These are phyloP conservation scores for Sericinus montela DNA, from an alignment of 2,888 invertebrate species.

Conservation along the genomic window DNA sequence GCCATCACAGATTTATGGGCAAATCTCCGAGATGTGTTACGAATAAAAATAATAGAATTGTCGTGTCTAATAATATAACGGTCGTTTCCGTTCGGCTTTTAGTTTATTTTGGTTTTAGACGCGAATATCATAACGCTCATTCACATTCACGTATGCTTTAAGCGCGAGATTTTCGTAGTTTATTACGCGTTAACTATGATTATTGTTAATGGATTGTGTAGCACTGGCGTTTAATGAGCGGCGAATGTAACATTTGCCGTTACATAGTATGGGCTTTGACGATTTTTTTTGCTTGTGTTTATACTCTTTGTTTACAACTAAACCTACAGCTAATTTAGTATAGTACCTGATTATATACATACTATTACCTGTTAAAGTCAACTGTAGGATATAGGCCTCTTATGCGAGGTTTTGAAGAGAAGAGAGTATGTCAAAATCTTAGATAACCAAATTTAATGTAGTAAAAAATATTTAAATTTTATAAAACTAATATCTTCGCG, in stretches of 20 bases:
- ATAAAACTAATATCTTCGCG: too few species aligned
- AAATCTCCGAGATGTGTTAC: slow-evolving; percentile 74
- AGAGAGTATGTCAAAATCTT: too few species aligned
- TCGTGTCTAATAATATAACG: slow-evolving; percentile 76
- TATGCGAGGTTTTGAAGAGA: too few species aligned
- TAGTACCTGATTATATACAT: too few species aligned
- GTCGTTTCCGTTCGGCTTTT: slow-evolving; percentile 73
- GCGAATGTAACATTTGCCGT: background rate
- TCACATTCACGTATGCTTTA: slow-evolving; percentile 49
- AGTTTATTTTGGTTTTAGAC: slow-evolving; percentile 68
- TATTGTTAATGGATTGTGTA: slow-evolving; percentile 50
- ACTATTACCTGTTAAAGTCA: too few species aligned
- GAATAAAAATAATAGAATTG: slow-evolving; percentile 80
- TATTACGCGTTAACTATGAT: slow-evolving; percentile 34
- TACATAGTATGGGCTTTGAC: too few species aligned
- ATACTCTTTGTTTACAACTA: too few species aligned
- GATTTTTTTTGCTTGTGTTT: too few species aligned
- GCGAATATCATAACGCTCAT: slow-evolving; percentile 74
- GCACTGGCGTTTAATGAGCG: slow-evolving; percentile 47
- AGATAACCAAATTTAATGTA: too few species aligned
- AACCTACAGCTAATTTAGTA: too few species aligned
- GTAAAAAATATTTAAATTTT: too few species aligned
- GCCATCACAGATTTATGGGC: slow-evolving; percentile 67
- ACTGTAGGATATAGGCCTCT: too few species aligned
- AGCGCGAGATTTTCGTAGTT: slow-evolving; percentile 46